Evolutionary conservation across 2,888 invertebrate species (phyloP), one percentile per base, ranked within the genome.

Genomic region (Megamerina dolium): DNA sequence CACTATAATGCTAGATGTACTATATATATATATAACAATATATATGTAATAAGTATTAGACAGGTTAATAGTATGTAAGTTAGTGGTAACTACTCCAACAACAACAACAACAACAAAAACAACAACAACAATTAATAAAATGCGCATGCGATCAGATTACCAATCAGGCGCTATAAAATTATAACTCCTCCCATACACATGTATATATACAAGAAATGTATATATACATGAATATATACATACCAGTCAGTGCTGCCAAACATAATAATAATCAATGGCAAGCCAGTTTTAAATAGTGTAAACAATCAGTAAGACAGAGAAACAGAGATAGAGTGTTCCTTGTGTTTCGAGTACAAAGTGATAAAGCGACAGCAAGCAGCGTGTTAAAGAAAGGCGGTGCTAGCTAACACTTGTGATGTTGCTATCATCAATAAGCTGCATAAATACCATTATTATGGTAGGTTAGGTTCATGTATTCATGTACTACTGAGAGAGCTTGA

Each of bases 221-320:
- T n/a, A n/a, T n/a, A n/a, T n/a, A n/a, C n/a, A n/a, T n/a, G n/a
- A n/a, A n/a, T n/a, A n/a, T n/a, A n/a, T n/a, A n/a, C n/a, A n/a
- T n/a, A n/a, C n/a, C n/a, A n/a, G n/a, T 50, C 58, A 63, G 60
- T 64, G 60, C 54, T 64, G 63, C 64, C 64, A 59, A 64, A 55
- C 27, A 1, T 20, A n/a, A 19, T 37, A 38, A 27, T 23, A 23
- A 23, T 10, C n/a, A n/a, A 10, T 10, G 23, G 23, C 23, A 52
- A 59, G 59, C 59, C 58, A 37, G 60, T 59, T 60, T 49, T n/a
- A 37, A 33, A 9, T 20, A 18, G 21, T 21, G 13, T 35, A 30
- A 26, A 35, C 23, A 23, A 23, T 6, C 10, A 23, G 23, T 8
- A 23, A 23, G 23, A 23, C 8, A 23, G 10, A 8, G 23, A 8